Percentiles rank a stretch among this genome's conserved stretches.
phyloP scores from a whole-genome alignment of 2,113 vertebrate species.

The Calidris pygmaea region DNA sequence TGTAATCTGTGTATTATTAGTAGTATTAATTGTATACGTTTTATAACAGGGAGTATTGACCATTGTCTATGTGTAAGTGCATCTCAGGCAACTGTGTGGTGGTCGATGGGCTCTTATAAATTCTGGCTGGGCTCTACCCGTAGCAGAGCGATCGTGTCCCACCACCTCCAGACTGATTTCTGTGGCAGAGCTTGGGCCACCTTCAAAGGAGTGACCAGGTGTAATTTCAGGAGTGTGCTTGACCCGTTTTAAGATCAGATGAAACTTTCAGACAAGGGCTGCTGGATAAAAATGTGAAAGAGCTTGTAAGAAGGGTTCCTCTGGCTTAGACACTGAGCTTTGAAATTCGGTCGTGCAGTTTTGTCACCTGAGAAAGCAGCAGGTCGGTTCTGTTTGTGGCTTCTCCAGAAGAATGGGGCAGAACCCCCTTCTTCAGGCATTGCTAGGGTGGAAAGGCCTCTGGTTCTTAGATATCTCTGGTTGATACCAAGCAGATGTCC shows the following conservation, averaged over 20 bases:
- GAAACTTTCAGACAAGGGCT: not conserved
- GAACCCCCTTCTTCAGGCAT: not conserved
- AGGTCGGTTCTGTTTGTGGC: not conserved
- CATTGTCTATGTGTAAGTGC: fast-evolving
- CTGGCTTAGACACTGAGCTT: not conserved
- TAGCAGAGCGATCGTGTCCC: not conserved
- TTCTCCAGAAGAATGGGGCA: not conserved
- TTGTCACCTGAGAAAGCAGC: not conserved
- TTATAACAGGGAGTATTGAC: not conserved
- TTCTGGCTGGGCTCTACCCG: not conserved
- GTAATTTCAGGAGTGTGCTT: not conserved
- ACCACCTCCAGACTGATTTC: fast-evolving
- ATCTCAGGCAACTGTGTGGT: not conserved
- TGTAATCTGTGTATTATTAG: not conserved
- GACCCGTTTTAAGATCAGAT: not conserved
- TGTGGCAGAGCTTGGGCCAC: not conserved
- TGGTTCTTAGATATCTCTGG: not conserved
- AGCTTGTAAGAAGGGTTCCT: not conserved
- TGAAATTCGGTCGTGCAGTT: not conserved
- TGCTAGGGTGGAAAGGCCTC: not conserved
- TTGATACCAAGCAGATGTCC: not conserved
- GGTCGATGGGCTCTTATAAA: not conserved
- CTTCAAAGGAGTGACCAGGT: not conserved
- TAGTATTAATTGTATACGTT: not conserved
- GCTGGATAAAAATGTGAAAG: not conserved